Base-by-base conservation (phyloP, 2,797 vertebrate species). In the Sebastes trivittatus region DNA sequence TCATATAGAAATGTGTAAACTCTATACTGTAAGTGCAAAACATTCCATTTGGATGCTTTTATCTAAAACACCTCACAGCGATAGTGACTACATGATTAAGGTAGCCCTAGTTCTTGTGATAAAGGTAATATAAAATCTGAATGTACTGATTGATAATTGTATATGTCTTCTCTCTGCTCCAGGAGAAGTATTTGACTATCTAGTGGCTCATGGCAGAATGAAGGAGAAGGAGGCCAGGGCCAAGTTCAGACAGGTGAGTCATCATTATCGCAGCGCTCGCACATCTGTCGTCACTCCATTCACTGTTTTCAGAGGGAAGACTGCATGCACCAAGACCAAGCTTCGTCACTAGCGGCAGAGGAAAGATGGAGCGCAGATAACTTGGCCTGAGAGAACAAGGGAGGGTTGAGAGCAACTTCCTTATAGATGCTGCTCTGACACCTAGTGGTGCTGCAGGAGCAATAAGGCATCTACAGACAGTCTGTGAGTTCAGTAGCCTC, bases 241-340 rank as follows among this genome's bases (percentile, higher is more conserved):
- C 93, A 99, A 99, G 95, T 99, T 99, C 96, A 97, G 98, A 95
- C 98, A 99, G 97, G 98, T 99, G 97, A 94, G 97, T 92, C 90
- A 92, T 86, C 87, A 60, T 20, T 60, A 73, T 83, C 4, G 32
- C 59, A 30, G 25, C 13, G 7, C 77, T 86, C 23, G 11, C 69
- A 71, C 77, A 62, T 82, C 77, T 89, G 81, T 88, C 88, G 67
- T 89, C 87, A 87, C 67, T 81, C 76, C 46, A 55, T 80, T 23
- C 63, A 68, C 65, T 61, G 89, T 81, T 86, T 88, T 87, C 84
- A 77, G 63, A 46, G 65, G 70, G 62, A 79, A 77, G 73, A 71
- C 89, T 86, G 91, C 90, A 89, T 93, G 92, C 89, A 77, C 86
- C 92, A 92, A 88, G 83, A 86, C 87, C 79, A 73, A 52, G 84